Evolutionary conservation across 2,113 vertebrate genomes (phyloP).

Genomic region (Thamnophis sirtalis): DNA sequence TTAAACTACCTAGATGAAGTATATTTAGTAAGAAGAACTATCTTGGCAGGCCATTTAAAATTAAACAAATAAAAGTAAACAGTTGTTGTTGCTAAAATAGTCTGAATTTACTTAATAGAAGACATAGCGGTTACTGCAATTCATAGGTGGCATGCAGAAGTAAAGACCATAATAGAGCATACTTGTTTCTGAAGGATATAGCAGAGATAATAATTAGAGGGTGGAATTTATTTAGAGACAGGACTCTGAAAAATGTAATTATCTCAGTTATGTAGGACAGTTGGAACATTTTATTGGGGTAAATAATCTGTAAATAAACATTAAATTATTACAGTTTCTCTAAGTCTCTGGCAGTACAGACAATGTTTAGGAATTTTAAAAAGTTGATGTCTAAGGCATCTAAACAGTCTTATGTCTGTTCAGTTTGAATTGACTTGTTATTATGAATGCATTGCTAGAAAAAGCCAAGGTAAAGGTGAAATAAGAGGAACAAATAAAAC

Average conservation of each 20-base stretch:
- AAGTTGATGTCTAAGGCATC: neutral
- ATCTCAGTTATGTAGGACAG: neutral
- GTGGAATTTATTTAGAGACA: neutral
- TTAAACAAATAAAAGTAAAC: neutral
- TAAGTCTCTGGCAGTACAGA: neutral
- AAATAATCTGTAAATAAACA: neutral
- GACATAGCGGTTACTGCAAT: neutral
- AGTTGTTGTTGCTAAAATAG: neutral
- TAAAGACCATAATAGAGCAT: neutral
- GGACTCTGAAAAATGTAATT: neutral
- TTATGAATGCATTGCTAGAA: neutral
- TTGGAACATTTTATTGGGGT: neutral
- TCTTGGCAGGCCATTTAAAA: neutral
- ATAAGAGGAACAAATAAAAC: neutral
- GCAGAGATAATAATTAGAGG: neutral
- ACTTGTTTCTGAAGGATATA: neutral
- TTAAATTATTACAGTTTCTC: neutral
- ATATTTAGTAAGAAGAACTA: neutral
- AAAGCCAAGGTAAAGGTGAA: neutral
- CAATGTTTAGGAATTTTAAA: neutral
- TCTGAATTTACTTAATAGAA: neutral
- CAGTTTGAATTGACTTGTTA: neutral
- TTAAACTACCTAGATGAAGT: conserved; percentile 41
- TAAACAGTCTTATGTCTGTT: neutral
- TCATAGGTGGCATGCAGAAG: neutral